Percentiles rank a stretch among this genome's conserved stretches.
phyloP scores from a whole-genome alignment of 64 coral and sea anemone genomes.

The Cladopsammia gracilis region DNA sequence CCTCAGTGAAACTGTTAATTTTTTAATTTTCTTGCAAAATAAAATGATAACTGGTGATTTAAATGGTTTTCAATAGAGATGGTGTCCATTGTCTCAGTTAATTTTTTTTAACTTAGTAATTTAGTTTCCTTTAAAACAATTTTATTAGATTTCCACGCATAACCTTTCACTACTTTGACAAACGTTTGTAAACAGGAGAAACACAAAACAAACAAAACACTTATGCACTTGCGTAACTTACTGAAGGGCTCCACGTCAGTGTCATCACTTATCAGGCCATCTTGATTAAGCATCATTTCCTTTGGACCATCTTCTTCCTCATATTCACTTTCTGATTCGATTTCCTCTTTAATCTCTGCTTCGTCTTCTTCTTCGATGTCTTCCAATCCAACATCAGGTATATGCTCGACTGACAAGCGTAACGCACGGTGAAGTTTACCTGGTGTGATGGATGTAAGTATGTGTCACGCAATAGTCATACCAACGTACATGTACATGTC shows the following conservation, averaged over 20 bases:
- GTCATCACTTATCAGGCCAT: constrained; percentile 87
- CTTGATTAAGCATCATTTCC: constrained; percentile 40
- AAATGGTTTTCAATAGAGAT: no score
- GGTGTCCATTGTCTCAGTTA: no score
- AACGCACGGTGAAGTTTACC: constrained; percentile 91
- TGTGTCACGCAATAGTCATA: not conserved
- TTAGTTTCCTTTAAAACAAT: no score
- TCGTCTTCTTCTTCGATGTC: constrained; percentile 93
- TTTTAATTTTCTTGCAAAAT: no score
- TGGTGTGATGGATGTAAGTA: constrained; percentile 12
- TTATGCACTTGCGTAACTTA: constrained; percentile 57
- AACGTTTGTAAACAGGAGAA: no score
- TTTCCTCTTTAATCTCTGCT: constrained; percentile 19
- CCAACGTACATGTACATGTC: not conserved
- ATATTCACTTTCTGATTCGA: constrained; percentile 58
- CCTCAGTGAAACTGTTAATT: no score
- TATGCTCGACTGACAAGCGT: constrained; percentile 87
- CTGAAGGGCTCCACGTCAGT: constrained; percentile 74
- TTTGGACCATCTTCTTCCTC: constrained; percentile 39
- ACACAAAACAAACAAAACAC: not conserved
- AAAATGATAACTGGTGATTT: no score
- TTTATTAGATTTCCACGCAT: no score
- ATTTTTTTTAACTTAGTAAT: no score
- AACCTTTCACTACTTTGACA: no score
- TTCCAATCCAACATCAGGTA: constrained; percentile 75